Conservation (phyloP, 2,113 vertebrate species). For the Nannobrachium achirus region DNA sequence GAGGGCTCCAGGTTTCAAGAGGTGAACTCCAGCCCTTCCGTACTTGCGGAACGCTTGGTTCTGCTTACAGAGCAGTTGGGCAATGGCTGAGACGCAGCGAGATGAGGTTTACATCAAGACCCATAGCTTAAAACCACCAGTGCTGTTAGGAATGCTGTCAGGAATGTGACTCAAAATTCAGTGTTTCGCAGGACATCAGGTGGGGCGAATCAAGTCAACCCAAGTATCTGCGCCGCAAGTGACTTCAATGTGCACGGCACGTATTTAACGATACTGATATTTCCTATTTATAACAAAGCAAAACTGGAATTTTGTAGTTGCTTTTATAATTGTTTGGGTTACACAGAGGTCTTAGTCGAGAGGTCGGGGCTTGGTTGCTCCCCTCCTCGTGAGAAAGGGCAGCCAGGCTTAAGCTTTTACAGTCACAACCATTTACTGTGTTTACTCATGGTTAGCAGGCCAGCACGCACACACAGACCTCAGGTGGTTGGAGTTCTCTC, state of each 20-base stretch:
- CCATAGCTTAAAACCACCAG: neutral
- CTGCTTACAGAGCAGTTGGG: neutral
- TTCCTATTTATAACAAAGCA: slow-evolving; percentile 1
- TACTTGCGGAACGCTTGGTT: neutral
- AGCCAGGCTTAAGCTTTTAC: slow-evolving; percentile 58
- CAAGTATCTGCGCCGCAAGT: neutral
- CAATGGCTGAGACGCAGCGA: neutral
- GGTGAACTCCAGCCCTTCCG: slow-evolving; percentile 9
- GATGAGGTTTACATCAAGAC: neutral
- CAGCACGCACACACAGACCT: slow-evolving; percentile 57
- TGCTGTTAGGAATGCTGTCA: neutral
- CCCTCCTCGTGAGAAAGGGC: slow-evolving; percentile 67
- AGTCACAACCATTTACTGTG: slow-evolving; percentile 69
- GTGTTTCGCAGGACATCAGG: slow-evolving; percentile 3
- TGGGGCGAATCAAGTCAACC: neutral
- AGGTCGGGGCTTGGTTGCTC: slow-evolving; percentile 23
- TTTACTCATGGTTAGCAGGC: slow-evolving; percentile 68
- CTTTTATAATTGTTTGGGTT: neutral
- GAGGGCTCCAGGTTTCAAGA: slow-evolving; percentile 14
- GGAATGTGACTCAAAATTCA: neutral
- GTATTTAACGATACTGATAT: neutral
- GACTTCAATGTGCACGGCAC: neutral
- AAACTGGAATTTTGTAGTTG: slow-evolving; percentile 17
- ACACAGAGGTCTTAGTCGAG: slow-evolving; percentile 3
- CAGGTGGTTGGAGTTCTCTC: slow-evolving; percentile 51